Base-by-base conservation (phyloP, 23 tunicate species). In the Oikopleura dioica region DNA sequence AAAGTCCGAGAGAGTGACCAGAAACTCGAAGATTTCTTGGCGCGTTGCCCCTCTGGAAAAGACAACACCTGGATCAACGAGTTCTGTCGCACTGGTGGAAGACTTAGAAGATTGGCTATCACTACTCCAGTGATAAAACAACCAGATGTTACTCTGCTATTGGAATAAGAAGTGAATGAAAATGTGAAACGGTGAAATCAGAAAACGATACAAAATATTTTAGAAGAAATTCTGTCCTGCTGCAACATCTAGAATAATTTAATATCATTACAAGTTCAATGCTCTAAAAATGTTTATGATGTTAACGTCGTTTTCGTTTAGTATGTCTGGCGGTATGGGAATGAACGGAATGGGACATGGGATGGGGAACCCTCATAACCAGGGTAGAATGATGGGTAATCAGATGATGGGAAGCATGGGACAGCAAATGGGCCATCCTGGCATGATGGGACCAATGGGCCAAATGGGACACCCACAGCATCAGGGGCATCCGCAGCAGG, bases 71-170 rank as follows among this genome's bases (percentile, higher is more conserved):
- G 72, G 72, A 12, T 63, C 4, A 63, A 23, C 33, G 72, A 63
- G 26, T 63, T 63, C 26, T 63, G 72, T 28, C 72, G 72, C 30
- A 31, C 26, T 12, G 72, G 72, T 2, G 72, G 72, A 63, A 63
- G 26, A 28, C 33, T 63, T 2, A 23, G 72, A 31, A 24, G 72
- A 31, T 16, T 63, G 33, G 72, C 72, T 12, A 2, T 63, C 4
- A 63, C 72, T 63, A 2, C 30, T 12, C 72, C 72, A 2, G 26
- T 63, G 26, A 63, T 63, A 24, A 63, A 23, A 24, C 4, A 63
- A 23, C 72, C 72, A 5, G 72, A 63, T 28, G 30, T 24, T 2
- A 63, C 72, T 2, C 33, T 63, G 26, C 33, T 63, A 24, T 21
- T 31, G 5, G 72, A 63, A 63, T 23, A 28, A 63, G 26, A 44